These are phyloP conservation scores for Calliphora vomitoria DNA, from an alignment of 2,888 invertebrate species.

Conservation along the genomic window DNA sequence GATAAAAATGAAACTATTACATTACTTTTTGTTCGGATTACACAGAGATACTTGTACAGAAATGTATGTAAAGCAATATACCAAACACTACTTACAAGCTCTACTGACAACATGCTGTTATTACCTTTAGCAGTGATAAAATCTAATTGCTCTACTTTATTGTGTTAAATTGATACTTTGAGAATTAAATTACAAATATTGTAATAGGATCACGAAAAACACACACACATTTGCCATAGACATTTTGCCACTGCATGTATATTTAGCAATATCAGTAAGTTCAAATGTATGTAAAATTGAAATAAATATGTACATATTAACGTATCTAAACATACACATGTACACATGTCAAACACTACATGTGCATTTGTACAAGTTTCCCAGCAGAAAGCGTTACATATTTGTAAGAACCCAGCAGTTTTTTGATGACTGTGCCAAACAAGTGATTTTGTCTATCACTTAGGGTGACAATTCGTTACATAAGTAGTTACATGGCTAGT, in stretches of 20 bases:
- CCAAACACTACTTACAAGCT: background rate
- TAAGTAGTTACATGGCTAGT: too few species aligned
- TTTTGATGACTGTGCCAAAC: too few species aligned
- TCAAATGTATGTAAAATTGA: conserved; percentile 26
- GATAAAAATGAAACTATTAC: conserved; percentile 32
- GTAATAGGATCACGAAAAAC: conserved; percentile 61
- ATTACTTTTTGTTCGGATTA: conserved; percentile 16
- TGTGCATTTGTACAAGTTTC: too few species aligned
- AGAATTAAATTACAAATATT: conserved; percentile 63
- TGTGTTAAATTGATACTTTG: conserved; percentile 68
- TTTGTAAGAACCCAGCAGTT: too few species aligned
- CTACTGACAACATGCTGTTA: conserved; percentile 30
- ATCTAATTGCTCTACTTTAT: conserved; percentile 71
- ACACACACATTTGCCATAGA: background rate
- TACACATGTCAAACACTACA: too few species aligned
- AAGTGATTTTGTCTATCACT: too few species aligned
- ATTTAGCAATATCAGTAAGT: conserved; percentile 6
- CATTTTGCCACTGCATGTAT: background rate
- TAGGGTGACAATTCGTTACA: too few species aligned
- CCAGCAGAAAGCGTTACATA: too few species aligned
- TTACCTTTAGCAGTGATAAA: conserved; percentile 67
- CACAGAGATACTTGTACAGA: background rate
- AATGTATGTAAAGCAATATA: conserved; percentile 15
- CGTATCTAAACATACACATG: too few species aligned
- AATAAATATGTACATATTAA: conserved; percentile 12